Evolutionary conservation across 2,888 invertebrate genomes (phyloP), one percentile per base, ranked within the genome.

Genomic region (Euplexia lucipara): DNA sequence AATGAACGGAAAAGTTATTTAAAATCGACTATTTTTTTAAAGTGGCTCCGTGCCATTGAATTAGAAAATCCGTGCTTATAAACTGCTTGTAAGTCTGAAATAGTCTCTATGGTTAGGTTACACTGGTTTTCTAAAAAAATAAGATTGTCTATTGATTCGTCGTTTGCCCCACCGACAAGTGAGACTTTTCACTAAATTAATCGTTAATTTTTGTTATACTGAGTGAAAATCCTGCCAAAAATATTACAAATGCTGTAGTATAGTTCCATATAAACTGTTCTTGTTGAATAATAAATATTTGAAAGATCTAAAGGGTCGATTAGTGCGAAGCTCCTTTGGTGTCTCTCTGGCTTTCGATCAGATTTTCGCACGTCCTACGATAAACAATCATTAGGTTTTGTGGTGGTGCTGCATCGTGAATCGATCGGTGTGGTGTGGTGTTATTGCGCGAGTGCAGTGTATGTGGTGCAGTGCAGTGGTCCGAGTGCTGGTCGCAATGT

Each of bases 141-240:
- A 75, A 44, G 41, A 32, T 92, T 93, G 93, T 95, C 94, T 95
- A 95, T 94, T 94, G 94, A 94, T 94, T 94, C 90, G 85, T 92
- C 88, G 81, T 86, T 83, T 92, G 91, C 91, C 93, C 93, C 92
- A 94, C 93, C 92, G 93, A 93, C 87, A 86, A 90, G 88, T 89
- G 84, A 89, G 88, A 88, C 87, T 90, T 88, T 88, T 88, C 77
- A 70, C 72, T 79, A 69, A 72, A 75, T 59, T 75, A 90, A 85
- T 84, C 84, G 79, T 70, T 82, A 86, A 84, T 86, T 87, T 88
- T 79, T 79, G 81, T 76, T 82, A 84, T 34, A 81, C 83, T 89
- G 83, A 83, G 85, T 85, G 81, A 84, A 86, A 86, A 87, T 86
- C 83, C 56, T 60, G 72, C 58, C 64, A 77, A 78, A 83, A 84